A percentile compares a stretch with the other conserved stretches of the same genome.
Conservation (phyloP, 2,888 invertebrate genomes). For the Euspilapteryx auroguttella region DNA sequence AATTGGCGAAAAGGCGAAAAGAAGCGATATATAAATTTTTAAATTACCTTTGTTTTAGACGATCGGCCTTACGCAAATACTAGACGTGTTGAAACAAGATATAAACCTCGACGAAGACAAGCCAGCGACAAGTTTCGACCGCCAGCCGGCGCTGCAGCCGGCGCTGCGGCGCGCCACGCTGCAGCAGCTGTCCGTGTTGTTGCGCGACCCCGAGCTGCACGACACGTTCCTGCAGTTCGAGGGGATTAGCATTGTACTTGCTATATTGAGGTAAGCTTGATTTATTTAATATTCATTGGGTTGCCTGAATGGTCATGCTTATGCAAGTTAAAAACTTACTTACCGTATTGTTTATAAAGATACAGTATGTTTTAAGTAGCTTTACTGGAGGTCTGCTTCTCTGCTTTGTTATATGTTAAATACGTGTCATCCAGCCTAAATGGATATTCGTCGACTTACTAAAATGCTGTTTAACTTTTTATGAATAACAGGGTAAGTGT, state of each 20-base stretch:
- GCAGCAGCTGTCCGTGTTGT: constrained; percentile 68
- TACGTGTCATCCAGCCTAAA: too few relatives aligned
- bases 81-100: constrained; percentile 48
- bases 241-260: constrained; percentile 51
- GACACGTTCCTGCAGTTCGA: constrained; percentile 59
- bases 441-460: too few relatives aligned
- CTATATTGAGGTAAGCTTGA: constrained; percentile 26
- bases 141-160: constrained; percentile 55
- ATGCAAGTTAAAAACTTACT: too few relatives aligned
- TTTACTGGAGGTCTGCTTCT: too few relatives aligned
- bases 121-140: constrained; percentile 11
- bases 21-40: too few relatives aligned
- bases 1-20: too few relatives aligned
- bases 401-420: too few relatives aligned
- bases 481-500: too few relatives aligned
- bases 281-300: too few relatives aligned
- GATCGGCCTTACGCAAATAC: constrained; percentile 33
- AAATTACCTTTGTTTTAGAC: constrained; percentile 17
- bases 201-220: constrained; percentile 65
- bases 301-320: constrained; percentile 39
- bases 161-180: constrained; percentile 68
- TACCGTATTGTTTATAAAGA: too few relatives aligned
- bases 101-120: constrained; percentile 28
- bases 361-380: too few relatives aligned
- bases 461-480: too few relatives aligned